Evolutionary conservation across 2,797 vertebrate species (phyloP).

Genomic region (Phoeniculus purpureus): DNA sequence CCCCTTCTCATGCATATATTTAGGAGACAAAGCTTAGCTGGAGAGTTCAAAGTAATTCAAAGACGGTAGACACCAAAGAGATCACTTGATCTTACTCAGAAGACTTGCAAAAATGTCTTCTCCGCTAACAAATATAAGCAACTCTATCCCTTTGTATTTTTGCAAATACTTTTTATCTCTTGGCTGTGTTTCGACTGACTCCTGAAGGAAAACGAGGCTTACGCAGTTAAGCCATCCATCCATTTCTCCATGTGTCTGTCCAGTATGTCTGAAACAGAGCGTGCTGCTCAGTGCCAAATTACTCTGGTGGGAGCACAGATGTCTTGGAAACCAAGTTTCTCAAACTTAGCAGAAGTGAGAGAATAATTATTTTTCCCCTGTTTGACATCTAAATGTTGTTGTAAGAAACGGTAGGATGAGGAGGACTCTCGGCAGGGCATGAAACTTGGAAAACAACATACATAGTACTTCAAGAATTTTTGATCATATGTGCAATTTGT

Average conservation of each 20-base stretch:
- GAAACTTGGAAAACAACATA: background rate
- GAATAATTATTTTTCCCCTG: background rate
- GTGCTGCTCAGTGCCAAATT: background rate
- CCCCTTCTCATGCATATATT: background rate
- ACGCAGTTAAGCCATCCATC: background rate
- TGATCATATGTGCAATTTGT: rapidly evolving
- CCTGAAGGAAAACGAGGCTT: background rate
- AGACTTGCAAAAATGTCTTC: background rate
- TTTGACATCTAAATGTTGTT: background rate
- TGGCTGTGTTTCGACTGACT: background rate
- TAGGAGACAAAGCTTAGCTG: background rate
- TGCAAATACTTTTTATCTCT: background rate
- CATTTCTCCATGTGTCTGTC: background rate
- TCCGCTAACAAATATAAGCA: background rate
- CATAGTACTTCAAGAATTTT: background rate
- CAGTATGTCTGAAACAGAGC: background rate
- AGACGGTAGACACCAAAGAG: background rate
- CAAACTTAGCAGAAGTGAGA: background rate
- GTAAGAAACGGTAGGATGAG: background rate
- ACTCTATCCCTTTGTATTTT: background rate
- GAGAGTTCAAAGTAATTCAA: background rate
- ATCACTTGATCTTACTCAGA: background rate
- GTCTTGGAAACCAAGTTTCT: background rate
- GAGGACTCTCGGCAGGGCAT: background rate
- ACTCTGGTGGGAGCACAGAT: background rate